Base-by-base conservation (phyloP, 2,888 invertebrate species). In the Calliphora vomitoria region DNA sequence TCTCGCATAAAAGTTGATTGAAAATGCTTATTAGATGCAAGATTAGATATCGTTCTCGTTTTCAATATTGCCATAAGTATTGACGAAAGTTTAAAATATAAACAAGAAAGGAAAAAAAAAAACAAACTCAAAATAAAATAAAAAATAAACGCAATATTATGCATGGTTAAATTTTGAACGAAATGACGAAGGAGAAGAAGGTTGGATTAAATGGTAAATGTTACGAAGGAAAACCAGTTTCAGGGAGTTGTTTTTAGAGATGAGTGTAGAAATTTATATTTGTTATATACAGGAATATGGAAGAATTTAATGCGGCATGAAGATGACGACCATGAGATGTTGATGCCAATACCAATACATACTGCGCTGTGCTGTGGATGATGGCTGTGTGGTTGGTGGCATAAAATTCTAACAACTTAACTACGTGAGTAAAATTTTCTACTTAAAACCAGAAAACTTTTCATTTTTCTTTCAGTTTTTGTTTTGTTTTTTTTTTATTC, bases 21-120 rank as follows among this genome's bases (percentile, higher is more conserved):
- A 93, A 92, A 92, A 92, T 92, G 92, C 92, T 92, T 92, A 93
- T 92, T 93, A 92, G 93, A 92, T 93, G 91, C 92, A 91, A 93
- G 92, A 93, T 93, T 92, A 93, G 93, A 93, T 93, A 90, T 89
- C 90, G 75, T 71, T 38, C 44, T 87, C 44, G 62, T 82, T 87
- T 85, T 66, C 85, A 87, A 85, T 85, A 79, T 82, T 38, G 55
- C 20, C 58, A 82, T 50, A 76, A 44, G 75, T 79, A 82, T 81
- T 75, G 68, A 62, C 53, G n/a, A 78, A 85, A 78, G 41, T 79
- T 83, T 79, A 80, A 80, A 80, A 60, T 71, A 20, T 62, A 60
- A 71, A 44, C 31, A 25, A 68, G 41, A 74, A 44, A 72, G 20
- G 13, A 11, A 47, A 44, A 44, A 50, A n/a, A 10, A 18, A 10